Evolutionary conservation across 1,140 invertebrate genomes (phyloP).

Genomic region (Lutraria rhynchaena): DNA sequence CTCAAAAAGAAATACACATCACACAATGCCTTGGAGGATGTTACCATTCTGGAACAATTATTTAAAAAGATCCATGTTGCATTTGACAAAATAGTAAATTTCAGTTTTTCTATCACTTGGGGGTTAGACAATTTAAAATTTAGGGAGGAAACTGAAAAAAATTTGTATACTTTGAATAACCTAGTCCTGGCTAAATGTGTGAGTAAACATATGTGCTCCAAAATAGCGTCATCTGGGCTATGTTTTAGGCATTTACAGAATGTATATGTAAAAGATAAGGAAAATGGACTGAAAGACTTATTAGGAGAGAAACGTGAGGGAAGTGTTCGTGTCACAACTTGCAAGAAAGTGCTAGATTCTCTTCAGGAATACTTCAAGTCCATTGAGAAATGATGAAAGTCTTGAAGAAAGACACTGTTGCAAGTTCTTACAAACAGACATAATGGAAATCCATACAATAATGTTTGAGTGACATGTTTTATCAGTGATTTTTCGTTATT

Average conservation of each 20-base stretch:
- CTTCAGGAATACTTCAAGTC: no score
- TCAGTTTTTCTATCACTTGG: background rate
- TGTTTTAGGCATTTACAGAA: background rate
- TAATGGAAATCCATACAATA: no score
- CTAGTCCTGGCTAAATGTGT: background rate
- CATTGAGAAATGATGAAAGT: no score
- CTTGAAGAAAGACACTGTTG: no score
- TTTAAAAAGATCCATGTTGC: background rate
- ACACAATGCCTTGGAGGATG: slow-evolving; percentile 18
- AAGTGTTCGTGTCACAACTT: no score
- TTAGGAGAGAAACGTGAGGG: background rate
- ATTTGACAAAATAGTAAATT: background rate
- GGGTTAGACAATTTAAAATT: background rate
- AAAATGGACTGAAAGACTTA: background rate
- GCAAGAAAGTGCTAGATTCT: no score
- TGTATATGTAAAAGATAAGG: background rate
- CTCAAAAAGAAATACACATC: background rate
- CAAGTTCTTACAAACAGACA: no score
- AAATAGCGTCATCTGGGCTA: background rate
- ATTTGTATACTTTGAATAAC: background rate
- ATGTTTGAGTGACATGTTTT: no score
- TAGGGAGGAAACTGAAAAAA: background rate
- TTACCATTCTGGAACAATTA: background rate
- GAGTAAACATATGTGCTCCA: background rate
- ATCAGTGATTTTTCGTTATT: no score